phyloP scores from a whole-genome alignment of 2,113 vertebrate genomes.

The Oreocharis arfaki region DNA sequence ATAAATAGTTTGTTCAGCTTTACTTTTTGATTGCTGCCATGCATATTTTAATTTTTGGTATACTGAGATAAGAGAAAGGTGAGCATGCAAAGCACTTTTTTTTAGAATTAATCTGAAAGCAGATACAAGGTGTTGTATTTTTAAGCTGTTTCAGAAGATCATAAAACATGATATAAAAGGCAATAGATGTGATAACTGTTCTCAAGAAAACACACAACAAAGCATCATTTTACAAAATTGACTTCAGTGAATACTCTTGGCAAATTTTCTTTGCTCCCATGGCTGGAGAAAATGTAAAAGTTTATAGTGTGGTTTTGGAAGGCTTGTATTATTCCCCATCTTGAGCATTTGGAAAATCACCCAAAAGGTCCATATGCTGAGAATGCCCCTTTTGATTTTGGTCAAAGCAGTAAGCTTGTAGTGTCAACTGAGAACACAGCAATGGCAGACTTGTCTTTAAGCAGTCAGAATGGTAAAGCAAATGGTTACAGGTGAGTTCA shows the following conservation, averaged over 20 bases:
- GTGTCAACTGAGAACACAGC: constrained; percentile 62
- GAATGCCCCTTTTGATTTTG: constrained; percentile 66
- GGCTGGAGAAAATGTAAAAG: background rate
- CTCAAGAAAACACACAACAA: constrained; percentile 43
- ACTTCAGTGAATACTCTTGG: constrained; percentile 26
- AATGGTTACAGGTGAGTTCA: constrained; percentile 49
- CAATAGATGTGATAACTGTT: constrained; percentile 29
- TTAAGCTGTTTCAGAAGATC: constrained; percentile 23
- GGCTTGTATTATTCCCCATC: constrained; percentile 31
- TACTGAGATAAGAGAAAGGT: constrained; percentile 60
- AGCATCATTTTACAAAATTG: constrained; percentile 60
- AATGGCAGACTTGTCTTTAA: constrained; percentile 71
- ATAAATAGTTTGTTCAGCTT: constrained; percentile 81
- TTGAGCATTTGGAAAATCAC: constrained; percentile 58
- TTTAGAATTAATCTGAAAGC: constrained; percentile 54
- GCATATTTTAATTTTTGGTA: constrained; percentile 68
- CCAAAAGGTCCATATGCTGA: constrained; percentile 52
- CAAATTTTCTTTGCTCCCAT: constrained; percentile 24
- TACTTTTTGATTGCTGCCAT: constrained; percentile 73
- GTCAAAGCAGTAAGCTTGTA: constrained; percentile 60
- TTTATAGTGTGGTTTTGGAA: constrained; percentile 32
- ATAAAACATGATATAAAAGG: constrained; percentile 22
- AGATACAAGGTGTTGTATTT: constrained; percentile 37
- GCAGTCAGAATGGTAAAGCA: constrained; percentile 66
- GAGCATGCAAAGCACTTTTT: constrained; percentile 67